phyloP scores from a whole-genome alignment of 2,888 invertebrate genomes.

The Diarsia brunnea region DNA sequence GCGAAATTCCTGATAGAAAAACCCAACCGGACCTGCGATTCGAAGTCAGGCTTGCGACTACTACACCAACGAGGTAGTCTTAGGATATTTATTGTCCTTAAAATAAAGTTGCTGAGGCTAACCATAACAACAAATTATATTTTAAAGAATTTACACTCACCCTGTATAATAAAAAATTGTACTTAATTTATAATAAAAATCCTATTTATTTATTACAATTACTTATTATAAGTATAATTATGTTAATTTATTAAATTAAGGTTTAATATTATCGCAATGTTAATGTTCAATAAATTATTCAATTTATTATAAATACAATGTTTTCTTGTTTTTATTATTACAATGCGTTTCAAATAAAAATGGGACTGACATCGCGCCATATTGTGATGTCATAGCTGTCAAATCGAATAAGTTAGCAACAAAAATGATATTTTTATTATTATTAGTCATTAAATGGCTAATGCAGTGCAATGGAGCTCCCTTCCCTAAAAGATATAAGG shows the following conservation, averaged over 20 bases:
- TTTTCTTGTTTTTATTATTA: constrained; percentile 1
- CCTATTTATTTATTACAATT: constrained; percentile 1
- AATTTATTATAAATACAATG: constrained; percentile 6
- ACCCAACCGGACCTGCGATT: no score
- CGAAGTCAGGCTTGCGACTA: no score
- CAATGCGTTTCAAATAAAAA: not conserved
- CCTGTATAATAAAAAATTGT: constrained; percentile 5
- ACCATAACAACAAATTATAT: no score
- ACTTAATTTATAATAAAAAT: constrained; percentile 30
- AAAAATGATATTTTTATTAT: no score
- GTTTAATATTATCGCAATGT: constrained; percentile 15
- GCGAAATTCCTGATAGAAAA: no score
- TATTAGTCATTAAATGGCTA: no score
- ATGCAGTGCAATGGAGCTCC: no score
- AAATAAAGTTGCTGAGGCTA: no score
- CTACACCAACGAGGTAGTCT: no score
- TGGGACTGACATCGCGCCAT: not conserved
- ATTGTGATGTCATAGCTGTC: not conserved
- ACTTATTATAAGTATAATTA: not conserved
- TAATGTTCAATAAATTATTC: constrained; percentile 25
- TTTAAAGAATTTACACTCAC: not conserved
- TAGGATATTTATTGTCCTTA: no score
- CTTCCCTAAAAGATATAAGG: no score
- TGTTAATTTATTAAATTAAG: constrained; percentile 23
- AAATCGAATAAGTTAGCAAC: not conserved